These are phyloP conservation scores for Cygnus atratus DNA, from an alignment of 2,113 vertebrate genomes.

Conservation along the genomic window DNA sequence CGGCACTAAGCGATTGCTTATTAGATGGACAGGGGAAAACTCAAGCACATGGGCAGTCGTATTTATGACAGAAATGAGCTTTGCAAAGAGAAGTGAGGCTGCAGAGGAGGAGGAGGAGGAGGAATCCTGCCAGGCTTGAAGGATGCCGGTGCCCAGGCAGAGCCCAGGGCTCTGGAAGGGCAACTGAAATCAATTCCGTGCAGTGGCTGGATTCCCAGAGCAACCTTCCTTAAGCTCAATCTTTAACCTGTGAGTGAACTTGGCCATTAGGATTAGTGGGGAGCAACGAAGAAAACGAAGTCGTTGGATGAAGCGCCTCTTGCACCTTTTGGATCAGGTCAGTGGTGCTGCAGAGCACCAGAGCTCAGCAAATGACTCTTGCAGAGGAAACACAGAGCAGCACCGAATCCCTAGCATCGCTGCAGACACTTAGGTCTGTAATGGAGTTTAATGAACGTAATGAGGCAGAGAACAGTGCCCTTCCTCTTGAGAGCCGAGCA, in stretches of 20 bases:
- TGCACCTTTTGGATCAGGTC: conserved; percentile 13
- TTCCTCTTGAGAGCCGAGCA: not conserved
- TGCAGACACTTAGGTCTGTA: conserved; percentile 7
- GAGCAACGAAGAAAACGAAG: not conserved
- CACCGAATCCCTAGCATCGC: conserved; percentile 18
- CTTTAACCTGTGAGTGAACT: conserved; percentile 1
- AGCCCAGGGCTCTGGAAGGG: not conserved
- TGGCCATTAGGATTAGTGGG: not conserved
- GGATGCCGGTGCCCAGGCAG: not conserved
- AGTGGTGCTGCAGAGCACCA: not conserved
- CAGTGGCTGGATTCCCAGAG: not conserved
- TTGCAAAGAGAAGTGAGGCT: not conserved
- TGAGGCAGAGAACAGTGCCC: conserved; percentile 21
- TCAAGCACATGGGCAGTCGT: not conserved
- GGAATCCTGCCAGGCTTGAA: not conserved
- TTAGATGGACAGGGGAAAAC: not conserved
- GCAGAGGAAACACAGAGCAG: not conserved
- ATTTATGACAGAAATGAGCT: not conserved
- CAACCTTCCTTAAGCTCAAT: not conserved
- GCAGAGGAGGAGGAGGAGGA: not conserved
- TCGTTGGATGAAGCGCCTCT: conserved; percentile 11
- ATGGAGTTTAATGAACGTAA: conserved; percentile 54
- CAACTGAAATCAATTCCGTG: not conserved
- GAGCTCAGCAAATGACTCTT: not conserved
- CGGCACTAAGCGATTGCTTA: conserved; percentile 2